Evolutionary conservation across 2,113 vertebrate species (phyloP).

Genomic region (Tragelaphus buxtoni): DNA sequence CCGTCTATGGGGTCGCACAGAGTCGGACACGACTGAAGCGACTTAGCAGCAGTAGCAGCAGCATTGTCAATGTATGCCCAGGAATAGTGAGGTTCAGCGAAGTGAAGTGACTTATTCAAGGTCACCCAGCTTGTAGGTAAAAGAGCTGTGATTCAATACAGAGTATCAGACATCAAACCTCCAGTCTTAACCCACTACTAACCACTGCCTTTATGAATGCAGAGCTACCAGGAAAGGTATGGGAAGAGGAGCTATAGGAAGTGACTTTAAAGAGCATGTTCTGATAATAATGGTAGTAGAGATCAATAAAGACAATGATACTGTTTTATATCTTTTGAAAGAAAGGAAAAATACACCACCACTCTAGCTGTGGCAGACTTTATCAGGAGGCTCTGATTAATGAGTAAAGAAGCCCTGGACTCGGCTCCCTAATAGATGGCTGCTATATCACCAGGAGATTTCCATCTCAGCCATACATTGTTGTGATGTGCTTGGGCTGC

Average conservation of each 20-base stretch:
- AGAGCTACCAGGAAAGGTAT: not conserved
- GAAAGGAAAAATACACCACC: not conserved
- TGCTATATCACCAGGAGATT: not conserved
- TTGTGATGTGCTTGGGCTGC: not conserved
- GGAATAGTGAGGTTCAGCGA: not conserved
- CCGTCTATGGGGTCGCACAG: no score
- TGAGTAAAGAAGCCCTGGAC: not conserved
- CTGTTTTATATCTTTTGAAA: not conserved
- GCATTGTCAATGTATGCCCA: not conserved
- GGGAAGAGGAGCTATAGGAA: not conserved
- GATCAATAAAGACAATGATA: constrained; percentile 38
- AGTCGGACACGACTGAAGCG: no score
- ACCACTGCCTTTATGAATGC: not conserved
- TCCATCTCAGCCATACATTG: not conserved
- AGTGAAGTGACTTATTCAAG: not conserved
- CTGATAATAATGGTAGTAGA: not conserved
- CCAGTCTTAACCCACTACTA: accelerated
- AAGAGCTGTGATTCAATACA: not conserved
- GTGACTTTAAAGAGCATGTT: not conserved
- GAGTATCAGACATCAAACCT: not conserved
- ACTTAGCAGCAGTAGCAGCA: no score
- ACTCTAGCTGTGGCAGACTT: not conserved
- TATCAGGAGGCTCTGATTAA: constrained; percentile 51
- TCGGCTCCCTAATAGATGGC: not conserved
- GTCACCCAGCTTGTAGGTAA: not conserved